phyloP scores from a whole-genome alignment of 2,888 invertebrate genomes.

The Rugalucina vietnamica region DNA sequence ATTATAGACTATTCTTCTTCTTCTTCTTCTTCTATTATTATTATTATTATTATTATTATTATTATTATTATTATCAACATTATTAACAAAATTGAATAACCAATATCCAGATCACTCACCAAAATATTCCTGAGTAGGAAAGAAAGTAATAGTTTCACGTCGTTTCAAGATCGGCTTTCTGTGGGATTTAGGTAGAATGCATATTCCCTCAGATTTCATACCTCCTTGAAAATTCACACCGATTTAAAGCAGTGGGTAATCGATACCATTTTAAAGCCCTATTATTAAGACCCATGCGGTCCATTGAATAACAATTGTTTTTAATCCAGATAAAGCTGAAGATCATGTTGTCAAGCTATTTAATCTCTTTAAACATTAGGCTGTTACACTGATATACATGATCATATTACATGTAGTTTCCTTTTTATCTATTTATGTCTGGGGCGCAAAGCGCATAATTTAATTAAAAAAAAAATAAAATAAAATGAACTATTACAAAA shows the following conservation, averaged over 20 bases:
- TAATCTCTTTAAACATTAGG: not conserved
- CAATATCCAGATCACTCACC: constrained; percentile 45
- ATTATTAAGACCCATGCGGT: not conserved
- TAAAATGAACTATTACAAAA: too few species aligned
- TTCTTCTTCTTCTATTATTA: too few species aligned
- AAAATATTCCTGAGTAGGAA: constrained; percentile 50
- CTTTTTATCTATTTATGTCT: not conserved
- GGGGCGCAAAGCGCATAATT: too few species aligned
- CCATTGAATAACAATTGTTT: not conserved
- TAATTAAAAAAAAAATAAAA: too few species aligned
- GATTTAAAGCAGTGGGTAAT: not conserved
- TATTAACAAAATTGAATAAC: constrained; percentile 6
- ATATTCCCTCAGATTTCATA: constrained; percentile 6
- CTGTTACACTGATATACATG: constrained; percentile 6
- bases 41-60: too few species aligned
- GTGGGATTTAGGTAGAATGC: constrained; percentile 54
- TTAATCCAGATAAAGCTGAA: not conserved
- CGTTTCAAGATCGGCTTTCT: constrained; percentile 55
- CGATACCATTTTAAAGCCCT: not conserved
- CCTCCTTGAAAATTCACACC: constrained; percentile 12
- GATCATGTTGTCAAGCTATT: not conserved
- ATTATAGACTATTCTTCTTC: too few species aligned
- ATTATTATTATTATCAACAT: not conserved
- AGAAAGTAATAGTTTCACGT: constrained; percentile 48
- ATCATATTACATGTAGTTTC: constrained; percentile 8